phyloP scores from a whole-genome alignment of 2,888 invertebrate genomes.

The Eupelmus urozonus region DNA sequence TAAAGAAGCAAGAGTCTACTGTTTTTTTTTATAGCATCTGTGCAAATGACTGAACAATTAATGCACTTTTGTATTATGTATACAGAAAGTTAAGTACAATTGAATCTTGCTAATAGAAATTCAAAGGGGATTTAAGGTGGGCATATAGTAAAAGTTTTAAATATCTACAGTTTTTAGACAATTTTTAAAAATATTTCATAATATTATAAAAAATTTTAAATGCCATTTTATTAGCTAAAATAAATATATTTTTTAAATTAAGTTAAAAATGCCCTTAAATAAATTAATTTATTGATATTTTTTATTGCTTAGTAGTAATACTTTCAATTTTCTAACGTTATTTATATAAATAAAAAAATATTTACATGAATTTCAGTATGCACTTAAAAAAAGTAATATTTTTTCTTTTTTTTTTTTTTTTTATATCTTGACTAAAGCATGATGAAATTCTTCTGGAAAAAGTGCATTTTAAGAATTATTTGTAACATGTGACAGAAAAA shows the following conservation, averaged over 20 bases:
- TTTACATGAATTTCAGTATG: no score
- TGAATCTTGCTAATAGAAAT: constrained; percentile 21
- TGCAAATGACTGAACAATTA: constrained; percentile 37
- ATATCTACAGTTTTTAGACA: constrained; percentile 4
- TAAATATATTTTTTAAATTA: background rate
- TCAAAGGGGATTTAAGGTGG: background rate
- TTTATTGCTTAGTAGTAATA: background rate
- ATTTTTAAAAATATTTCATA: background rate
- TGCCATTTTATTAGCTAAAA: background rate
- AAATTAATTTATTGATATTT: constrained; percentile 1
- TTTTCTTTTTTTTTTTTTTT: background rate
- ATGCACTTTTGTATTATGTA: constrained; percentile 36
- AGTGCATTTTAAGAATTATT: background rate
- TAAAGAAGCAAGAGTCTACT: constrained; percentile 40
- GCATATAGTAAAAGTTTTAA: constrained; percentile 12
- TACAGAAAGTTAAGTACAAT: constrained; percentile 29
- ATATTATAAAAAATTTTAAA: background rate
- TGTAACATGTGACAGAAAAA: constrained; percentile 3
- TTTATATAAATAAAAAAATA: background rate
- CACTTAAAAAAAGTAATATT: no score
- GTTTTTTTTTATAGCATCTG: constrained; percentile 28
- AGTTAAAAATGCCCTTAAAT: background rate
- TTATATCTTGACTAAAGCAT: background rate
- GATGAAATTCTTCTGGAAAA: background rate
- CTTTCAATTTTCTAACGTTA: background rate